Percentiles rank a stretch among this genome's conserved stretches.
Evolutionary conservation across 64 coral and sea anemone genomes (phyloP).

Genomic region (Anthopleura sola): DNA sequence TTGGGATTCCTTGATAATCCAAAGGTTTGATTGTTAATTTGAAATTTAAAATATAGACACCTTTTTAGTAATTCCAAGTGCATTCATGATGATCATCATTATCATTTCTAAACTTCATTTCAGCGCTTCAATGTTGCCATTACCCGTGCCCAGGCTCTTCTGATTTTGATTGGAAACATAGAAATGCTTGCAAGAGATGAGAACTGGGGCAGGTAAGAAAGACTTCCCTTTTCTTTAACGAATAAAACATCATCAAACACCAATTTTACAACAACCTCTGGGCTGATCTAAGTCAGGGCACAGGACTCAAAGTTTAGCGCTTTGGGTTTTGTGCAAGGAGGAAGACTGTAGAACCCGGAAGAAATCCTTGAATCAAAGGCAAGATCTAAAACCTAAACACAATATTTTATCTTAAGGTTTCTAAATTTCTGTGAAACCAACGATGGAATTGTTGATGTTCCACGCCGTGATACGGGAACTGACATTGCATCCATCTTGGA

Average conservation of each 20-base stretch:
- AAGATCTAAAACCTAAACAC: too few relatives aligned
- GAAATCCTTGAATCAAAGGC: too few relatives aligned
- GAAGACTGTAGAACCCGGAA: too few relatives aligned
- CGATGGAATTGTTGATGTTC: background rate
- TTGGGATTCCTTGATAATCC: constrained; percentile 89
- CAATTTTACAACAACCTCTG: too few relatives aligned
- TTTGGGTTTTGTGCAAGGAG: too few relatives aligned
- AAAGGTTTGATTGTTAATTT: constrained; percentile 5
- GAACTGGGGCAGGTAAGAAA: constrained; percentile 48
- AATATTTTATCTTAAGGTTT: background rate
- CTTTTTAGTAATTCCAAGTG: too few relatives aligned
- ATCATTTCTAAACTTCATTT: background rate
- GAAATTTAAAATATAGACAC: too few relatives aligned
- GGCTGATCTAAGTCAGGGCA: too few relatives aligned
- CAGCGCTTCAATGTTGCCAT: constrained; percentile 81
- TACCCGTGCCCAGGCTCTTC: constrained; percentile 68
- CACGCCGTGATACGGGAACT: background rate
- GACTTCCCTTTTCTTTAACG: too few relatives aligned
- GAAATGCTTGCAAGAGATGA: constrained; percentile 57
- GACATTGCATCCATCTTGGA: background rate
- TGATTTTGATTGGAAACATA: constrained; percentile 66
- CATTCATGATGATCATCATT: too few relatives aligned
- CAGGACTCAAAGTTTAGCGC: too few relatives aligned
- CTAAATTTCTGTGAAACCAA: background rate
- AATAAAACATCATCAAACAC: too few relatives aligned